Base-by-base conservation (phyloP, 92 coral and sea anemone species). In the Galaxea fascicularis region DNA sequence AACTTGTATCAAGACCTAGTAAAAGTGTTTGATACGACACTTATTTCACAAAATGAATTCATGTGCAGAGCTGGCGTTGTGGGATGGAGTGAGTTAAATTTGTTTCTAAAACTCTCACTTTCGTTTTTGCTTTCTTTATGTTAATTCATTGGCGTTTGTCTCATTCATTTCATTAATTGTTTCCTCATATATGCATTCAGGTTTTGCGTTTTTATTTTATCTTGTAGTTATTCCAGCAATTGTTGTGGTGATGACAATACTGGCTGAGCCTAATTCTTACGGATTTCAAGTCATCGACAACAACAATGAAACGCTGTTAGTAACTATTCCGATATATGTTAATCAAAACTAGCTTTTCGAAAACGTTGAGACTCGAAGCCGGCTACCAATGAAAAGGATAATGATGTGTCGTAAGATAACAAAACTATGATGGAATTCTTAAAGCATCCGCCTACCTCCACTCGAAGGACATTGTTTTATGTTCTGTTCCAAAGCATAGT, bases 1-100 rank as follows among this genome's bases (percentile, higher is more conserved):
- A 97, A 94, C 78, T 44, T 97, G 73, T 94, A 97, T 69, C 95
- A 92, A 86, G 99, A 97, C 83, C 91, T 97, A 39, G 99, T 97
- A 16, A 97, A 94, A 91, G 99, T 97, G 82, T 97, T 97, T 65
- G 95, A 97, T 80, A 95, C 97, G 41, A 86, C 95, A 14, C 35
- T 84, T 21, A 46, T 94, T 30, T 88, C 99, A 46, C 91, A 91
- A 21, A 93, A 77, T 57, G 97, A 88, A 84, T 97, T 97, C 86
- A 93, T 95, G 92, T 80, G 92, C 79, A 93, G 99, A 27, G 99
- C 98, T 29, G 83, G 96, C 51, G 82, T 92, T 4, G 81, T 90
- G 28, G 99, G 96, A 29, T 97, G 98, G 95, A 91, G 99, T 97
- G 89, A 87, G 98, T 47, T 14, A 10, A 29, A 44, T 45, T 3